These are phyloP conservation scores for Serranus cabrilla DNA, from an alignment of 2,797 vertebrate species.

Conservation along the genomic window DNA sequence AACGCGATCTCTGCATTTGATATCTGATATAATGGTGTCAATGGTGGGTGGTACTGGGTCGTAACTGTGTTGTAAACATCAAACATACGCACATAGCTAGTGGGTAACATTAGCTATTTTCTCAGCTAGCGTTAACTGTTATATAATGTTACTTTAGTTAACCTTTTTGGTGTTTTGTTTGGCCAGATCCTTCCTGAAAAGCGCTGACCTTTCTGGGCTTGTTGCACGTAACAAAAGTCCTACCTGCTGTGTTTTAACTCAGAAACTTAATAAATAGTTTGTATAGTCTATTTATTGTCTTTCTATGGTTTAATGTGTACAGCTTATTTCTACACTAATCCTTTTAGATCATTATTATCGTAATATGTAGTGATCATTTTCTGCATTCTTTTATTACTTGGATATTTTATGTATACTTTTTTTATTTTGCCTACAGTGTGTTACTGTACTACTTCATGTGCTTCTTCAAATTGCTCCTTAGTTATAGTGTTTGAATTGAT, in stretches of 20 bases:
- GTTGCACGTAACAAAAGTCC: neutral
- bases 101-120: neutral
- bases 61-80: neutral
- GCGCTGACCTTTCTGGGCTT: neutral
- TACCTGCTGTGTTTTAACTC: neutral
- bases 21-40: neutral
- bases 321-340: too few relatives aligned
- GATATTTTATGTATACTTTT: too few relatives aligned
- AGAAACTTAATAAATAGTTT: neutral
- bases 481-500: too few relatives aligned
- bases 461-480: too few relatives aligned
- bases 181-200: slow-evolving; percentile 37
- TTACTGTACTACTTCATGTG: too few relatives aligned
- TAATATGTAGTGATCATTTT: too few relatives aligned
- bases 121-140: neutral
- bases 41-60: neutral
- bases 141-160: too few relatives aligned
- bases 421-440: too few relatives aligned
- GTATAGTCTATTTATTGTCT: too few relatives aligned
- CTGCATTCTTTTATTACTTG: too few relatives aligned
- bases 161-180: neutral
- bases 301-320: too few relatives aligned
- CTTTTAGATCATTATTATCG: too few relatives aligned
- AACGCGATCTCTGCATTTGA: neutral
- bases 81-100: neutral